Evolutionary conservation across 1,140 invertebrate genomes (phyloP).

Genomic region (Leptinotarsa defecta): DNA sequence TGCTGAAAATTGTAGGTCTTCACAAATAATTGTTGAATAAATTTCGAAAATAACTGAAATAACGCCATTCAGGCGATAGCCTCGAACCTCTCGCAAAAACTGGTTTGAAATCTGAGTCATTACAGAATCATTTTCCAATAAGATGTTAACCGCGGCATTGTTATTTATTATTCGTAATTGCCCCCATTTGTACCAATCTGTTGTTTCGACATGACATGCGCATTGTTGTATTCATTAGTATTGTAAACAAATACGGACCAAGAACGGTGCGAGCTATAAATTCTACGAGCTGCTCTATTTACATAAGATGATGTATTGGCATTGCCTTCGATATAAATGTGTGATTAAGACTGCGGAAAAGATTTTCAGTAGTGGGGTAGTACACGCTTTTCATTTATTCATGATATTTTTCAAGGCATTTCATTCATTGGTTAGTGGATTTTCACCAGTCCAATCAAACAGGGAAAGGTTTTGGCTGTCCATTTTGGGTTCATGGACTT

Average conservation of each 20-base stretch:
- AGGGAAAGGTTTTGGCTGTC: too few species aligned
- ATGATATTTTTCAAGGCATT: too few species aligned
- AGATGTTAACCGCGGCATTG: neutral
- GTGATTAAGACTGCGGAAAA: neutral
- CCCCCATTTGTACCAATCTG: slow-evolving; percentile 7
- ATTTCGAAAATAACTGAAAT: too few species aligned
- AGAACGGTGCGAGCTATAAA: neutral
- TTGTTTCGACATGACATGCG: slow-evolving; percentile 7
- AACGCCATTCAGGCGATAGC: too few species aligned
- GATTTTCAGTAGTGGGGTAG: too few species aligned
- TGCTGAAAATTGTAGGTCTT: too few species aligned
- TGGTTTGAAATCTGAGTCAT: neutral
- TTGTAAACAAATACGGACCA: slow-evolving; percentile 10
- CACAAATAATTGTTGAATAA: too few species aligned
- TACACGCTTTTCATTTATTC: too few species aligned
- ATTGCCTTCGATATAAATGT: neutral
- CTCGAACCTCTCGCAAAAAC: neutral
- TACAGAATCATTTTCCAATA: slow-evolving; percentile 6
- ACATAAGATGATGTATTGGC: slow-evolving; percentile 16
- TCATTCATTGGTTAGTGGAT: too few species aligned
- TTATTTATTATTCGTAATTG: slow-evolving; percentile 14
- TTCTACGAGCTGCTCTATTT: slow-evolving; percentile 5
- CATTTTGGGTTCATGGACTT: too few species aligned
- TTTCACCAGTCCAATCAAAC: too few species aligned
- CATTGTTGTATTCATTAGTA: slow-evolving; percentile 14